Base-by-base conservation (phyloP, 2,113 vertebrate genomes). In the Vireo altiloquus region DNA sequence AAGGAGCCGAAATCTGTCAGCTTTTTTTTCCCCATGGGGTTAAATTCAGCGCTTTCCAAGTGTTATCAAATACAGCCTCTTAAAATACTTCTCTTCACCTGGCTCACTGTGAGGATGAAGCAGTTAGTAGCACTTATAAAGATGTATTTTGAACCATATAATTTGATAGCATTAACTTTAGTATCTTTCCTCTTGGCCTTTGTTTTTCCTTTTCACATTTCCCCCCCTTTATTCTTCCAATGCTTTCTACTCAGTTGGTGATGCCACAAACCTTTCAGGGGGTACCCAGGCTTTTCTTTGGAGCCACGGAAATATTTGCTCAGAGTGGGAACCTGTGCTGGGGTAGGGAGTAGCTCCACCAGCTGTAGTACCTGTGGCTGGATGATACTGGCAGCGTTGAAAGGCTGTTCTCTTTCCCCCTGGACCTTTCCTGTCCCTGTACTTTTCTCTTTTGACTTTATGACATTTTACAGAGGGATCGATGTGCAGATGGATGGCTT, bases 361-460 rank as follows among this genome's bases (percentile, higher is more conserved):
- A 65, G 33, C 44, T 66, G 16, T 59, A 10, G 9, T 25, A 11
- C 8, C 23, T 47, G 23, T 31, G 69, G 15, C 1, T 40, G 31
- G 39, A n/a, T 71, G 35, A 57, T 14, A 13, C 22, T 59, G 42
- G 9, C 25, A 71, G 52, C 30, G 14, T 57, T 49, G 72, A 74
- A 82, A 89, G 15, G 25, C 54, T 91, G 20, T 74, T 25, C 20
- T 87, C 5, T 42, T 66, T 35, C 13, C 6, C 9, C 12, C n/a
- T n/a, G 18, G 14, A 10, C 7, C 9, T 80, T 59, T 61, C 3
- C 3, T 6, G 5, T 40, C 3, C 3, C 7, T 2, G 0, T 23
- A 24, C 5, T 57, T 76, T 66, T 16, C 24, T 39, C 9, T 77
- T 85, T 89, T 71, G n/a, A 19, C 17, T 53, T 89, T 8, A 21